Evolutionary conservation across 2,888 invertebrate genomes (phyloP).

Genomic region (Tanytarsus gracilentus): DNA sequence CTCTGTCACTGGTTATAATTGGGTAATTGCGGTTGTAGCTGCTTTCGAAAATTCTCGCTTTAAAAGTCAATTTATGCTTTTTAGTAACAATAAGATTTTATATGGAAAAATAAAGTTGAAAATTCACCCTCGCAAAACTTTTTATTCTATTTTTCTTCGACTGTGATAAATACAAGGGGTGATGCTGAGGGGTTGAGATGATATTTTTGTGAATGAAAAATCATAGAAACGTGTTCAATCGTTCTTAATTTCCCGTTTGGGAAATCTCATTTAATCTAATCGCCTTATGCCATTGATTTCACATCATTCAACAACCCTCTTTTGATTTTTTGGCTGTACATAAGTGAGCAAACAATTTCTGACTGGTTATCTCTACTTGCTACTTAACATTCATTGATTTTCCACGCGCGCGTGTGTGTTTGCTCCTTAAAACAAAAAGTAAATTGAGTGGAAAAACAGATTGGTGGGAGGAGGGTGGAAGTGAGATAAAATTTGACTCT

Average conservation of each 20-base stretch:
- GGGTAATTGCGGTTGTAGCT: slow-evolving; percentile 28
- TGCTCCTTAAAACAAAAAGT: slow-evolving; percentile 3
- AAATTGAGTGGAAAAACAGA: slow-evolving; percentile 12
- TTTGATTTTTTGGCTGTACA: neutral
- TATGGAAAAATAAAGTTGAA: neutral
- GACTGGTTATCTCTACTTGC: neutral
- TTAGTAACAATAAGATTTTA: neutral
- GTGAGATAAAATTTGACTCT: neutral
- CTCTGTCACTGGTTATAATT: slow-evolving; percentile 6
- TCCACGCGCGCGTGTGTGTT: neutral
- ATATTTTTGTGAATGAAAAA: too few relatives aligned
- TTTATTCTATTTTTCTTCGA: neutral
- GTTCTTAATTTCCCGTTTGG: slow-evolving; percentile 29
- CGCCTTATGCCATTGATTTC: slow-evolving; percentile 18
- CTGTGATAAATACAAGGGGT: too few relatives aligned
- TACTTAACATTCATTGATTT: slow-evolving; percentile 13
- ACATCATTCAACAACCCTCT: slow-evolving; percentile 22
- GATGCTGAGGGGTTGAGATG: too few relatives aligned
- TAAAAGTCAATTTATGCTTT: slow-evolving; percentile 4
- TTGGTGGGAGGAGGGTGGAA: neutral
- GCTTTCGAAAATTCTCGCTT: too few relatives aligned
- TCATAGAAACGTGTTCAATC: slow-evolving; percentile 28
- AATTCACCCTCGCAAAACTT: neutral
- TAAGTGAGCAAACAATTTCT: neutral
- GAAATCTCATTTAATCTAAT: slow-evolving; percentile 29